Evolutionary conservation across 2,888 invertebrate species (phyloP).

Genomic region (Amphipoea oculea): DNA sequence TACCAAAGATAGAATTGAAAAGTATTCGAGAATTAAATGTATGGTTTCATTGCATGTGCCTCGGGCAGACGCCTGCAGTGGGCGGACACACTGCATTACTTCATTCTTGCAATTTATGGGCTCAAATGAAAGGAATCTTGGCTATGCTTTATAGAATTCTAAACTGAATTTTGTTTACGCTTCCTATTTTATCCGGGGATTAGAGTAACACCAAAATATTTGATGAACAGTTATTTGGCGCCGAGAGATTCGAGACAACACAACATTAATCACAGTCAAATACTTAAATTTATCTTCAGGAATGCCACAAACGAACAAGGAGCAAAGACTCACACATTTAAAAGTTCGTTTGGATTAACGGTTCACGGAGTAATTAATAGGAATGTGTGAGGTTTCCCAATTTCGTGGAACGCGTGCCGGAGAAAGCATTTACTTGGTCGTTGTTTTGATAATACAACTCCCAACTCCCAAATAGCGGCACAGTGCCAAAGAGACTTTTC

Average conservation of each 20-base stretch:
- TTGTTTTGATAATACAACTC: conserved; percentile 75
- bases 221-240: conserved; percentile 28
- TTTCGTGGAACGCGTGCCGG: conserved; percentile 71
- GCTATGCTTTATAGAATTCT: conserved; percentile 54
- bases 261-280: conserved; percentile 39
- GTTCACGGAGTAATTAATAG: conserved; percentile 65
- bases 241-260: conserved; percentile 16
- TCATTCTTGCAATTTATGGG: conserved; percentile 80
- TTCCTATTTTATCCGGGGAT: conserved; percentile 34
- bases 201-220: conserved; percentile 19
- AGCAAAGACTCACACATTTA: conserved; percentile 34
- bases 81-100: conserved; percentile 80
- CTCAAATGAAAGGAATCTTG: conserved; percentile 67
- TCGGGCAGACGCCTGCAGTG: conserved; percentile 72
- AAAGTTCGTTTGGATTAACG: conserved; percentile 63
- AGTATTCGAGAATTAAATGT: conserved; percentile 61
- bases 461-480: conserved; percentile 72
- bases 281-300: conserved; percentile 31
- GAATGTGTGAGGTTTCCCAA: conserved; percentile 69
- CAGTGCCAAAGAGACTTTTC: conserved; percentile 71
- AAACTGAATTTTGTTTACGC: conserved; percentile 51
- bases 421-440: conserved; percentile 73
- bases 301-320: conserved; percentile 41
- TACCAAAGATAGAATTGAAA: conserved; percentile 64
- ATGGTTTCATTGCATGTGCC: conserved; percentile 69